Base-by-base conservation (phyloP, 2,888 invertebrate genomes). In the Alviniconcha strummeri region DNA sequence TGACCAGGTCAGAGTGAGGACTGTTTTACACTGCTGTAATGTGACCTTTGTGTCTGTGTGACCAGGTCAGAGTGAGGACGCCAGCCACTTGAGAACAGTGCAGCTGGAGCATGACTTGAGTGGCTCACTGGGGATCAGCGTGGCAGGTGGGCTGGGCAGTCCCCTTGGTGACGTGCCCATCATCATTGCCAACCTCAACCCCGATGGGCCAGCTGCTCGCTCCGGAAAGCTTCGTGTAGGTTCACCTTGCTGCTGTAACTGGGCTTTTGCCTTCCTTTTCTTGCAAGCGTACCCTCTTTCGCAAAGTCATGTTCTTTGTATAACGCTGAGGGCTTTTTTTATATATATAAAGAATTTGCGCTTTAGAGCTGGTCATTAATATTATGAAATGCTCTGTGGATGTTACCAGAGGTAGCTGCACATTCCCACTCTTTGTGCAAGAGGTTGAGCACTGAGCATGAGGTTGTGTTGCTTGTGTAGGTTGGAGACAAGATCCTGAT, bases 91-190 rank as follows among this genome's bases (percentile, higher is more conserved):
- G 55, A 83, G 92, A n/a, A 87, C 87, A 8, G 91, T 93, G 5
- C 91, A 91, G 80, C 87, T 93, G 6, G 86, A 90, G 71, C 91
- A 92, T 80, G 92, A 93, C 86, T 86, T 86, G 11, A 83, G 86
- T 17, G 93, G 92, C 57, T 92, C 93, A 0, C 88, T 93, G 69
- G 93, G 93, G 6, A 88, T 93, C 83, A 93, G 93, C 81, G 91
- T 93, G 57, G 92, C 93, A 36, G 93, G 93, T 0, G 93, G 93
- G 0, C 85, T 90, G 4, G 91, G 90, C 64, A 92, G 91, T 80
- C 90, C 92, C n/a, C 87, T 93, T 6, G 93, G 92, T 15, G 92
- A 93, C 84, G 89, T 89, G 7, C 92, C 93, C 19, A 89, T 93
- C 79, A 89, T 92, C 83, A 90, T 93, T 5, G 92, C 93, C n/a